Evolutionary conservation across 2,888 invertebrate species (phyloP).

Genomic region (Temnothorax unifasciatus): DNA sequence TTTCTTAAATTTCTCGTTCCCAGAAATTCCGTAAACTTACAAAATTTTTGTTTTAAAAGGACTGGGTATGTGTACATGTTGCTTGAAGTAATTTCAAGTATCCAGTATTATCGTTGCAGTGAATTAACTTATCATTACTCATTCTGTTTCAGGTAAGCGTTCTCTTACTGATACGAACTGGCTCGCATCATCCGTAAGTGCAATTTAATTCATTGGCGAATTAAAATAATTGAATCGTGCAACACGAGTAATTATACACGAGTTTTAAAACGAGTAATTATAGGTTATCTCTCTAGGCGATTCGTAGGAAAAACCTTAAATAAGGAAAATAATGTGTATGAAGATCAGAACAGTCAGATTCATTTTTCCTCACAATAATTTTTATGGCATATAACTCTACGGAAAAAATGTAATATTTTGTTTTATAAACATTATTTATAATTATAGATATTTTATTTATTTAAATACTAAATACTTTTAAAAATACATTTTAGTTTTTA

Average conservation of each 20-base stretch:
- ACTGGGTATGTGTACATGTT: not conserved
- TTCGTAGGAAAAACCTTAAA: not conserved
- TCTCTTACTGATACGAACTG: not conserved
- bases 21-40: not conserved
- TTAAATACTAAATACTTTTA: not conserved
- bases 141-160: slow-evolving; percentile 70
- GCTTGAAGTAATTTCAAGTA: not conserved
- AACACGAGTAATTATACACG: too few relatives aligned
- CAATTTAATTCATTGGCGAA: slow-evolving; percentile 1
- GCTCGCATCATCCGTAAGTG: slow-evolving; percentile 46
- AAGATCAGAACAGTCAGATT: not conserved
- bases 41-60: not conserved
- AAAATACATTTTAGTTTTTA: not conserved
- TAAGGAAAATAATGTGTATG: not conserved
- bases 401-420: not conserved
- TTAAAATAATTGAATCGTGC: slow-evolving; percentile 7
- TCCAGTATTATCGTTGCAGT: not conserved
- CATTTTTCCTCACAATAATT: not conserved
- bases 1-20: not conserved
- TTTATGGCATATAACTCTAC: not conserved
- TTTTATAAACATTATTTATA: too few relatives aligned
- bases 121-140: slow-evolving; percentile 19
- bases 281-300: not conserved
- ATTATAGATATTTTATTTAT: not conserved
- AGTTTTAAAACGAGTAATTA: slow-evolving; percentile 1